Evolutionary conservation across 2,113 vertebrate species (phyloP).

Genomic region (Dissostichus mawsoni): DNA sequence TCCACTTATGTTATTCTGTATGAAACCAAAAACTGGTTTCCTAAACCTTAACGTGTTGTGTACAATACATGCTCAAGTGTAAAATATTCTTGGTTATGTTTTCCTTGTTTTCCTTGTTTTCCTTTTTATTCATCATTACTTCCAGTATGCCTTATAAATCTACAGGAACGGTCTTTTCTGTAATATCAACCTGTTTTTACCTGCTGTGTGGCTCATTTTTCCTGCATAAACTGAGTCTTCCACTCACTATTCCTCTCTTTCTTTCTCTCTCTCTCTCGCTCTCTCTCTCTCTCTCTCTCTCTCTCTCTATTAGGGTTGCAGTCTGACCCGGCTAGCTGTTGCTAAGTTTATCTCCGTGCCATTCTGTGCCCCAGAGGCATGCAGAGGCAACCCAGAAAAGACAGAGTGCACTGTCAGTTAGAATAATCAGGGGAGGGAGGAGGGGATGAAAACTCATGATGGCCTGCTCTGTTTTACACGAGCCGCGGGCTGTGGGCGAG

Average conservation of each 20-base stretch:
- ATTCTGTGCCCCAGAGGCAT: constrained; percentile 69
- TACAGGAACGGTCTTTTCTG: neutral
- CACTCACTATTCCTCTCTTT: neutral
- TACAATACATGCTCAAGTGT: neutral
- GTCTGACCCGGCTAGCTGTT: constrained; percentile 62
- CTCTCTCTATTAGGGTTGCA: constrained; percentile 40
- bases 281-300: neutral
- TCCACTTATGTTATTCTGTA: neutral
- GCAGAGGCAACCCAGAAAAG: constrained; percentile 72
- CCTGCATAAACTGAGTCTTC: neutral
- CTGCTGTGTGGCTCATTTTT: constrained; percentile 23
- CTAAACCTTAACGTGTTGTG: no score
- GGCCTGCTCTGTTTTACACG: constrained; percentile 45
- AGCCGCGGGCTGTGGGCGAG: constrained; percentile 20
- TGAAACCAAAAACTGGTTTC: neutral
- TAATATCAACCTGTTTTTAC: constrained; percentile 29
- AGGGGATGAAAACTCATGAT: constrained; percentile 48
- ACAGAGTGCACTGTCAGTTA: constrained; percentile 68
- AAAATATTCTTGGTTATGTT: neutral
- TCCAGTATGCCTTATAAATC: neutral
- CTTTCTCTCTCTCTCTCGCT: neutral
- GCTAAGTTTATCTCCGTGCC: constrained; percentile 78
- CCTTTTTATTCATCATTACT: neutral
- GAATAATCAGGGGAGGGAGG: constrained; percentile 51
- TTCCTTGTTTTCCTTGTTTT: neutral